Evolutionary conservation across 2,797 vertebrate species (phyloP).

Genomic region (Sarcoramphus papa): DNA sequence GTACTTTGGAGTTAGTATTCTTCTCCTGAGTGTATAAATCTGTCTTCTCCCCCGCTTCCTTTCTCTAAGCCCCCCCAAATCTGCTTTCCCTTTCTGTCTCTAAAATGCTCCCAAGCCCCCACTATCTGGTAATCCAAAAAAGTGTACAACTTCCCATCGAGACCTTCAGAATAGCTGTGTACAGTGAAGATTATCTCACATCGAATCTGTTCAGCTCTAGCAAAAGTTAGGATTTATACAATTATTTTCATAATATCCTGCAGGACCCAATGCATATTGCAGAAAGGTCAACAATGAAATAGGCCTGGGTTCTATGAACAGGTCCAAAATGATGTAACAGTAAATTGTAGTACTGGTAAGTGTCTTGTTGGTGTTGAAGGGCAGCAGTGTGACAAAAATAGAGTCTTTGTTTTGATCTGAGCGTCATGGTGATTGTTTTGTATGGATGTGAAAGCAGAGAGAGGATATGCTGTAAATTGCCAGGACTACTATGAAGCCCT

Average conservation of each 20-base stretch:
- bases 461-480: neutral
- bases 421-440: neutral
- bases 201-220: neutral
- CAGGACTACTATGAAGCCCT: neutral
- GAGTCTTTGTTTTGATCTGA: neutral
- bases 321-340: neutral
- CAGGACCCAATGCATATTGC: fast-evolving
- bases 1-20: neutral
- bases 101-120: neutral
- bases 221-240: neutral
- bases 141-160: neutral
- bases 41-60: neutral
- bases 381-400: neutral
- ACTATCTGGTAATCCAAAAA: neutral
- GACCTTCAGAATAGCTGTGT: neutral
- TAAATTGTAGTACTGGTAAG: neutral
- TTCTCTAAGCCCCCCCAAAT: neutral
- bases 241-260: neutral
- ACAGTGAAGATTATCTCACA: neutral
- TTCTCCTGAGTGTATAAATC: neutral
- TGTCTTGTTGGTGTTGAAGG: neutral
- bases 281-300: neutral
- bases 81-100: neutral
- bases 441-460: neutral
- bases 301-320: neutral